Conservation (phyloP, 2,113 vertebrate species). For the Chloebia gouldiae region DNA sequence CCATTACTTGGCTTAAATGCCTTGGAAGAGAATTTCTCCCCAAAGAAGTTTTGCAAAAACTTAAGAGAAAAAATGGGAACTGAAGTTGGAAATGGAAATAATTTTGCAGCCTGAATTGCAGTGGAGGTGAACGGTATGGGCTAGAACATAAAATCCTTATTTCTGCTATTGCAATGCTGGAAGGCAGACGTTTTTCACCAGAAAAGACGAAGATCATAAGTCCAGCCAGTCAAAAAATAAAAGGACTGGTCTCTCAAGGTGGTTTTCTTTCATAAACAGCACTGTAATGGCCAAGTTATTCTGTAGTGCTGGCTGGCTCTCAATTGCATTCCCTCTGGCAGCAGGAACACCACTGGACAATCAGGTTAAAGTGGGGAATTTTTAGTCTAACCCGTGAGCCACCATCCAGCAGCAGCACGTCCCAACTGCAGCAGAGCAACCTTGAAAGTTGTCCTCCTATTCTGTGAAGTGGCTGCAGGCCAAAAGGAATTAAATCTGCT, state of each 20-base stretch:
- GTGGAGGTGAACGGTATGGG: neutral
- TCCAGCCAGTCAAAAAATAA: neutral
- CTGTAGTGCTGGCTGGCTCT: neutral
- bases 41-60: conserved; percentile 41
- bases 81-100: conserved; percentile 15
- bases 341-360: neutral
- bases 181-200: conserved; percentile 9
- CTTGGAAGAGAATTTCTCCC: conserved; percentile 8
- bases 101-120: conserved; percentile 27
- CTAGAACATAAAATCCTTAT: conserved; percentile 28
- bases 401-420: rapidly evolving
- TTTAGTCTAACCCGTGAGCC: neutral
- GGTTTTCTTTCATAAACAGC: neutral
- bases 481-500: neutral
- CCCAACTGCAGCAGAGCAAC: neutral
- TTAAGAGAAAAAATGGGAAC: conserved; percentile 15
- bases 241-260: neutral
- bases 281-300: neutral
- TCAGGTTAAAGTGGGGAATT: conserved; percentile 11
- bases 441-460: neutral
- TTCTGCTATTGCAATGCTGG: conserved; percentile 2
- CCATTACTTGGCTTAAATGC: conserved; percentile 42
- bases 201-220: neutral
- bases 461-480: neutral
- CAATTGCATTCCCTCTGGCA: neutral